A percentile compares a stretch with the other conserved stretches of the same genome.
These are phyloP conservation scores for Oryzias sinensis DNA, from an alignment of 2,797 vertebrate genomes.

Conservation along the genomic window DNA sequence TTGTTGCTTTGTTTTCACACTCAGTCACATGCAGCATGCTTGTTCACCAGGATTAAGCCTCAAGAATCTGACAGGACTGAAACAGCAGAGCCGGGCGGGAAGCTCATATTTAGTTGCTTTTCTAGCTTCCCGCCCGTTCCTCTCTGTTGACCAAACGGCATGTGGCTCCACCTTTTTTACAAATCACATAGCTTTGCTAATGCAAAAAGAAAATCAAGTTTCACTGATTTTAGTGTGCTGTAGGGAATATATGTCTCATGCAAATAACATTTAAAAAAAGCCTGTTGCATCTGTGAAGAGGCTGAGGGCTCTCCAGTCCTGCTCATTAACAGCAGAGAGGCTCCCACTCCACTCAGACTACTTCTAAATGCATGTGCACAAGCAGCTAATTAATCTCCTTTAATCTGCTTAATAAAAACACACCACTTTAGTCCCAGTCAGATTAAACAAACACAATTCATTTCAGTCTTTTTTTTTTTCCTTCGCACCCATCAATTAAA, in stretches of 20 bases:
- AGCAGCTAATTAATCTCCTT: not conserved
- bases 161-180: not conserved
- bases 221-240: conserved; percentile 26
- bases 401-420: not conserved
- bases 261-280: conserved; percentile 10
- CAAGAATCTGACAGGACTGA: conserved; percentile 11
- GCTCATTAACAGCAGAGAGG: conserved; percentile 47
- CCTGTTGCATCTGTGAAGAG: conserved; percentile 29
- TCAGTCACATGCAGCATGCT: conserved; percentile 10
- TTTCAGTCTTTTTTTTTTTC: not conserved
- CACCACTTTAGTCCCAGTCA: not conserved
- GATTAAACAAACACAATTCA: too few relatives aligned
- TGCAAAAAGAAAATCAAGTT: conserved; percentile 27
- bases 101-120: conserved; percentile 4
- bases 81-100: not conserved
- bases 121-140: not conserved
- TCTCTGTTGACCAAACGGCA: not conserved
- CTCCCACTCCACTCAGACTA: not conserved
- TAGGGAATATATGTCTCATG: conserved; percentile 18
- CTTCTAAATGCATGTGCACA: not conserved
- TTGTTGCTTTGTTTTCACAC: conserved; percentile 9
- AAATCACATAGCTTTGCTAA: conserved; percentile 13
- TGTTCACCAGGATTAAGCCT: conserved; percentile 26
- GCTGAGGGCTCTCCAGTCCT: conserved; percentile 23
- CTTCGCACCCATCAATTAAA: not conserved